Evolutionary conservation across 1,140 invertebrate species (phyloP), one percentile per base, ranked within the genome.

Genomic region (Sycophila sp.): DNA sequence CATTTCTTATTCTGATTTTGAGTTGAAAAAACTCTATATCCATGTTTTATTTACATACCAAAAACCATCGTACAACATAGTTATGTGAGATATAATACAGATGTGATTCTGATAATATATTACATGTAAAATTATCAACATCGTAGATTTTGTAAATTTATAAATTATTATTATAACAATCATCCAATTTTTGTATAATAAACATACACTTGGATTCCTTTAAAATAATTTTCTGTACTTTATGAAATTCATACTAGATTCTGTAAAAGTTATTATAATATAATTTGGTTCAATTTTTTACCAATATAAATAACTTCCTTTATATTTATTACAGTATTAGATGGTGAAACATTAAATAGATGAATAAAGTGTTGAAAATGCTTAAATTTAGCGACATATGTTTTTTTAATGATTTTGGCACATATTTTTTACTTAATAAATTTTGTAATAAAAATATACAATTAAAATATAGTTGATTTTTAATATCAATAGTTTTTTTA

Each of bases 401-500:
- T 36, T 13, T 36, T 36, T 36, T 36, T 36, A 36, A 7, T 36
- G 34, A 36, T 36, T 36, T 36, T 7, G 13, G 13, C 34, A 13
- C 40, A n/a, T 42, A 51, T 6, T 51, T 51, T 51, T 51, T 8
- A 51, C 47, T 24, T 51, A 6, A 8, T 51, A 17, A n/a, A n/a
- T n/a, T 13, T n/a, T 55, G 34, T 6, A 5, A 11, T n/a, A 59
- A 28, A 40, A 65, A 67, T 56, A 28, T 38, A 42, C 28, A 30
- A 32, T 19, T 56, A 26, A 56, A 22, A 42, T 19, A 17, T 34
- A 67, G 28, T n/a, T 67, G 65, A 36, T 65, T 45, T 40, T 34
- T 40, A 17, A 66, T 22, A 15, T 42, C 64, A 2, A 40, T 55
- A 15, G 30, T 51, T 11, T 36, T 13, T 19, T 10, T 26, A n/a